Conservation (phyloP, 2,113 vertebrate genomes). For the Recurvirostra avosetta region DNA sequence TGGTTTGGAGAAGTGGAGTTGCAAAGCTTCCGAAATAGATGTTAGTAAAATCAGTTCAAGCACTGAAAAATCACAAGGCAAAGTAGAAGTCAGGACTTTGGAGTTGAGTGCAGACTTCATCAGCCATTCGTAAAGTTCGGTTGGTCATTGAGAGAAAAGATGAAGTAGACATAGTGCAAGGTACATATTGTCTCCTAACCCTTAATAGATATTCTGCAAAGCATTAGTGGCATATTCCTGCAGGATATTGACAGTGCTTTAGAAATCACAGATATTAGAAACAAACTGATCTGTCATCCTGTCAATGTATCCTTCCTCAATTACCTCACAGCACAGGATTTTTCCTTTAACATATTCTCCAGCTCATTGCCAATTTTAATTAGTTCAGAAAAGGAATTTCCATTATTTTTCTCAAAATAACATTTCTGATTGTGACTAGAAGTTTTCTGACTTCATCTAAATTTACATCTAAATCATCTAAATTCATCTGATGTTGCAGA, state of each 20-base stretch:
- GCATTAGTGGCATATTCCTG: not conserved
- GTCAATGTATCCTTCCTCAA: not conserved
- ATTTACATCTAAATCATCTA: not conserved
- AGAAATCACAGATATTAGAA: not conserved
- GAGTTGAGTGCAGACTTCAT: not conserved
- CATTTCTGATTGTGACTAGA: not conserved
- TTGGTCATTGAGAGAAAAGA: not conserved
- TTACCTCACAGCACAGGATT: not conserved
- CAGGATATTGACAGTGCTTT: not conserved
- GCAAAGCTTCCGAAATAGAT: not conserved
- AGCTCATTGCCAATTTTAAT: not conserved
- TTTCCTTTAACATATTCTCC: not conserved
- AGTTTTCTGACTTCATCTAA: not conserved
- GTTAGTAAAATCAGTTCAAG: not conserved
- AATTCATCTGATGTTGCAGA: not conserved
- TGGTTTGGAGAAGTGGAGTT: not conserved
- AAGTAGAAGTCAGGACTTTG: not conserved
- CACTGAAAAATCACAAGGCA: not conserved
- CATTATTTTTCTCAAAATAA: not conserved
- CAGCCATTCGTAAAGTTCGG: not conserved
- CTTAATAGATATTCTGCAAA: not conserved
- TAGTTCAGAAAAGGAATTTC: not conserved
- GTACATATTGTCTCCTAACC: not conserved
- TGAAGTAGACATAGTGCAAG: not conserved
- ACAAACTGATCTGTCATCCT: not conserved